Conservation (phyloP, 2,797 vertebrate species). For the Stomatorhinus walkeri region DNA sequence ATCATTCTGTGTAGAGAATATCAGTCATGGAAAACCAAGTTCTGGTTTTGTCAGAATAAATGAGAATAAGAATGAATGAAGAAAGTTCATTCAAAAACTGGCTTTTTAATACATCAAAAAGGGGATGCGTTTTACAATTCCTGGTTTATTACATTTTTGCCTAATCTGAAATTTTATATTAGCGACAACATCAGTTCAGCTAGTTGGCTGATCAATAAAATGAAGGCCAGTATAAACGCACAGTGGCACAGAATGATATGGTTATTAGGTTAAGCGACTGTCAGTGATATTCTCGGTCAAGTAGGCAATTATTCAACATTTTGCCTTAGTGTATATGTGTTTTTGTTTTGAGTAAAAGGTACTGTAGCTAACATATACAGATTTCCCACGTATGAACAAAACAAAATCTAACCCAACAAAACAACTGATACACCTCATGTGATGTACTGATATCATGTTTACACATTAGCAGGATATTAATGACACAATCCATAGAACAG, state of each 20-base stretch:
- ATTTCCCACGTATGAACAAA: background rate
- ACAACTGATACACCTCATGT: background rate
- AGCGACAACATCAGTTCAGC: background rate
- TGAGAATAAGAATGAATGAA: background rate
- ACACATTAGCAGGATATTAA: background rate
- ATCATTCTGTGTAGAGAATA: background rate
- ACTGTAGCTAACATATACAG: background rate
- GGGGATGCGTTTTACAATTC: background rate
- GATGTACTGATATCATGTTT: background rate
- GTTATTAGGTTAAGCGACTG: background rate
- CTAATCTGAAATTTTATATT: background rate
- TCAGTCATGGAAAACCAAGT: background rate
- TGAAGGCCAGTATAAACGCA: background rate
- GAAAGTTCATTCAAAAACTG: background rate
- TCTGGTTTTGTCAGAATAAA: background rate
- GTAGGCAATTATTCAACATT: background rate
- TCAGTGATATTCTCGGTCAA: background rate
- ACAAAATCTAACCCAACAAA: background rate
- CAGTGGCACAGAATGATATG: background rate
- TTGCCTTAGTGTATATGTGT: background rate
- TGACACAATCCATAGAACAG: slow-evolving; percentile 1
- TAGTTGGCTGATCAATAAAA: background rate
- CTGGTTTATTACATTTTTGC: background rate
- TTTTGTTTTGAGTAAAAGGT: background rate
- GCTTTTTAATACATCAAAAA: background rate